Evolutionary conservation across 2,888 invertebrate species (phyloP).

Genomic region (Synanthedon andrenaeformis): DNA sequence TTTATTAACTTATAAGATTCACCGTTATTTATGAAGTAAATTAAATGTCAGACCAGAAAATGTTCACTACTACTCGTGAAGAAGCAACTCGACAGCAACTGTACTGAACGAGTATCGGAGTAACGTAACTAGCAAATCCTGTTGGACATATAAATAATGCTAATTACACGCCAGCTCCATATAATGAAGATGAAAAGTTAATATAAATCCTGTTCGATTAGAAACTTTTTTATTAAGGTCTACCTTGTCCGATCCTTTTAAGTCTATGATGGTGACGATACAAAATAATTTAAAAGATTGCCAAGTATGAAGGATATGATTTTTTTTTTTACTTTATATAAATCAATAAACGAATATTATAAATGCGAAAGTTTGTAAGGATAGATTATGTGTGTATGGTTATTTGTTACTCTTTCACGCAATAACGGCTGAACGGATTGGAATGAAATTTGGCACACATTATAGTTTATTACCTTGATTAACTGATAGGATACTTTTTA

Average conservation of each 20-base stretch:
- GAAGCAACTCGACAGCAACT: neutral
- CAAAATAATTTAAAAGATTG: neutral
- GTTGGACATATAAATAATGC: neutral
- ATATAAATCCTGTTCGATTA: neutral
- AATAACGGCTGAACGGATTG: too few species aligned
- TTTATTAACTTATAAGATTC: neutral
- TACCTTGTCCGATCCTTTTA: neutral
- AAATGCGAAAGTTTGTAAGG: too few species aligned
- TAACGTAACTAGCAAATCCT: neutral
- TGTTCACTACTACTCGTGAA: neutral
- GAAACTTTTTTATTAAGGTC: neutral
- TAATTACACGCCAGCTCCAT: neutral
- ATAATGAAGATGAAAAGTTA: neutral
- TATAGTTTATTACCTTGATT: too few species aligned
- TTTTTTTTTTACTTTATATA: too few species aligned
- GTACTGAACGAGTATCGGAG: neutral
- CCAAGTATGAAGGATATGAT: too few species aligned
- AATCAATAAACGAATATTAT: too few species aligned
- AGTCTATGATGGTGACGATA: neutral
- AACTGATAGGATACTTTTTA: too few species aligned
- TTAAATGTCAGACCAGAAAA: neutral
- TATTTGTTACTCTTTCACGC: too few species aligned
- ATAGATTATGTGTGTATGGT: too few species aligned
- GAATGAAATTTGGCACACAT: too few species aligned
- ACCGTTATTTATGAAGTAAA: neutral